phyloP scores from a whole-genome alignment of 2,888 invertebrate species.

The Meganola albula region DNA sequence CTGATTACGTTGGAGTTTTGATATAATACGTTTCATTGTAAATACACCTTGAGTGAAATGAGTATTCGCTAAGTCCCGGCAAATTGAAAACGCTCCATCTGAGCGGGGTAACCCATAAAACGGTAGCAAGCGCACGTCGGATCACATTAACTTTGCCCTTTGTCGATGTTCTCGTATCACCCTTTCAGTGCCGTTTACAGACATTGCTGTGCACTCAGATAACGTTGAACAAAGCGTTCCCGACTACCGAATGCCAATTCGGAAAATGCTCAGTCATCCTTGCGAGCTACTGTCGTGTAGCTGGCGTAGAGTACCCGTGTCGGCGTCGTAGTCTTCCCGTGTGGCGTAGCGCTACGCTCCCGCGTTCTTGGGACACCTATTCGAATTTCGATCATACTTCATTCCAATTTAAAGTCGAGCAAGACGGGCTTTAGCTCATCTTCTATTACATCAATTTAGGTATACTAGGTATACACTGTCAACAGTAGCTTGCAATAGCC shows the following conservation, averaged over 20 bases:
- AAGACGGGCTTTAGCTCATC: no score
- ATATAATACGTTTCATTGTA: conserved; percentile 47
- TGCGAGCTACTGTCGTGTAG: conserved; percentile 36
- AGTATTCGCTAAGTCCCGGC: conserved; percentile 47
- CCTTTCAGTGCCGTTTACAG: conserved; percentile 45
- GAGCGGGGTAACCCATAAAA: conserved; percentile 38
- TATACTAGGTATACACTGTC: no score
- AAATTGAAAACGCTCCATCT: conserved; percentile 54
- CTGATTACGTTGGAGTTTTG: conserved; percentile 37
- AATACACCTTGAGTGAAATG: conserved; percentile 45
- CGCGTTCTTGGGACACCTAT: conserved; percentile 1
- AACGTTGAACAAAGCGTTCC: conserved; percentile 50
- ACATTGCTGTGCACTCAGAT: conserved; percentile 54
- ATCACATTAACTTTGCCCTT: conserved; percentile 49
- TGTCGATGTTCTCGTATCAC: conserved; percentile 37
- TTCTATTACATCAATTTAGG: no score
- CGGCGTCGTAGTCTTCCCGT: no score
- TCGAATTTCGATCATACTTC: conserved; percentile 25
- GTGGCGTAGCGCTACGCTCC: no score
- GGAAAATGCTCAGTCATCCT: conserved; percentile 50
- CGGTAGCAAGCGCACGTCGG: conserved; percentile 33
- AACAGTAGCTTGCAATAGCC: no score
- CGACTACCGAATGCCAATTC: conserved; percentile 44
- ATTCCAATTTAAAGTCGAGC: conserved; percentile 29
- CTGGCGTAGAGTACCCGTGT: no score